These are phyloP conservation scores for Fulmarus glacialis DNA, from an alignment of 2,113 vertebrate species.

Conservation along the genomic window DNA sequence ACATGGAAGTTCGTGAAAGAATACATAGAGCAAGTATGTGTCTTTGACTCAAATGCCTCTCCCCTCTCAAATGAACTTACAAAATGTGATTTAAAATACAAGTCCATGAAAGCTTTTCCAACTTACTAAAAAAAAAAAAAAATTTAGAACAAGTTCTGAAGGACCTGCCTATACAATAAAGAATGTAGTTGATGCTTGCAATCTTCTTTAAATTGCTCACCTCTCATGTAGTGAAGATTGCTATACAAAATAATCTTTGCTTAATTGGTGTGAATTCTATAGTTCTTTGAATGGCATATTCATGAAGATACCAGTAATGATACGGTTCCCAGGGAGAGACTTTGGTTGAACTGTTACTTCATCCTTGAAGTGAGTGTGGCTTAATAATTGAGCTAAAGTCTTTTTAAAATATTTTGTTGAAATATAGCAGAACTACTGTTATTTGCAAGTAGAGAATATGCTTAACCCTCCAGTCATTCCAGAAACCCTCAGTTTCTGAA, in stretches of 20 bases:
- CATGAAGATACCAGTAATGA: background rate
- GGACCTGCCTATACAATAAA: background rate
- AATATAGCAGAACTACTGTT: background rate
- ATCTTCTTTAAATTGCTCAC: background rate
- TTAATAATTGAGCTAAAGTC: background rate
- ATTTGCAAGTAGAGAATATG: background rate
- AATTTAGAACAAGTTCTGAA: background rate
- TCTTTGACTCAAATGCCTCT: background rate
- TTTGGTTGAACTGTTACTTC: background rate
- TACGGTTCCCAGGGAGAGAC: background rate
- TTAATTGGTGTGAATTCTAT: background rate
- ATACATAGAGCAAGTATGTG: conserved; percentile 98
- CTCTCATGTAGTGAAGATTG: background rate
- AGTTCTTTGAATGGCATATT: background rate
- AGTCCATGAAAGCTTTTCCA: background rate
- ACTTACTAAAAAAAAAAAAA: background rate
- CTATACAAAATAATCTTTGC: background rate
- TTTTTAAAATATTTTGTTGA: background rate
- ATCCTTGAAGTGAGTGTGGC: background rate
- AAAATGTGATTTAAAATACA: background rate
- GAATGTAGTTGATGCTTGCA: background rate
- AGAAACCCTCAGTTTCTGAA: background rate
- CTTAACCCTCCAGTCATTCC: background rate
- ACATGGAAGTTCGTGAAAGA: conserved; percentile 99
- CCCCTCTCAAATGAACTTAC: background rate